Percentiles rank a stretch among this genome's conserved stretches.
Evolutionary conservation across 2,113 vertebrate genomes (phyloP).

Genomic region (Callithrix jacchus): DNA sequence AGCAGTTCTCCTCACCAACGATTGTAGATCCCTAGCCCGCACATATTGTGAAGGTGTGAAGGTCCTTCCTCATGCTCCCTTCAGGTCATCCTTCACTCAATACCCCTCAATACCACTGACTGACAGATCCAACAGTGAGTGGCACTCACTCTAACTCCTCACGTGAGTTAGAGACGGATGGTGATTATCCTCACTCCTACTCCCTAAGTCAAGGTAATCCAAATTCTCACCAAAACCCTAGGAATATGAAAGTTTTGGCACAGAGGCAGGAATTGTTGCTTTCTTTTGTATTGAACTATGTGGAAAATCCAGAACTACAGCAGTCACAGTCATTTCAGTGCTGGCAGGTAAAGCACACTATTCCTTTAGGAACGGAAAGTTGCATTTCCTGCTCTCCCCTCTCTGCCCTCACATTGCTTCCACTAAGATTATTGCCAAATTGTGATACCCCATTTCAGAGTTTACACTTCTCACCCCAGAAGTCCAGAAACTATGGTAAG

Average conservation of each 20-base stretch:
- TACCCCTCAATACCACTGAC: neutral
- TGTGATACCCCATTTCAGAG: neutral
- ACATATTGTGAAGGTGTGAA: neutral
- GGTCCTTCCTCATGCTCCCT: neutral
- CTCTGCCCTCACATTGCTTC: neutral
- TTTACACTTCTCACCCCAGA: neutral
- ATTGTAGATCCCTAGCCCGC: neutral
- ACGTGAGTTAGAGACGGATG: neutral
- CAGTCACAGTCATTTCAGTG: neutral
- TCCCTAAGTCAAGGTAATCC: neutral
- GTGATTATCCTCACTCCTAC: neutral
- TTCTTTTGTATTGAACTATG: neutral
- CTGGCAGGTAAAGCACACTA: neutral
- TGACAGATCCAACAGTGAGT: neutral
- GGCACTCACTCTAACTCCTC: neutral
- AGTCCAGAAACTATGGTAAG: neutral
- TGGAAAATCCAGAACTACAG: neutral
- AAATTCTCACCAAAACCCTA: neutral
- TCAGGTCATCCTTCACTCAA: neutral
- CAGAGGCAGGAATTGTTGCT: neutral
- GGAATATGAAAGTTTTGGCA: neutral
- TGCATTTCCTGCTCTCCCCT: neutral
- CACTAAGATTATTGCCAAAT: neutral
- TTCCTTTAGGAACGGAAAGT: neutral
- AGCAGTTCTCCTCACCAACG: neutral